Evolutionary conservation across 1,140 invertebrate species (phyloP), one percentile per base, ranked within the genome.

Genomic region (Procambarus clarkii): DNA sequence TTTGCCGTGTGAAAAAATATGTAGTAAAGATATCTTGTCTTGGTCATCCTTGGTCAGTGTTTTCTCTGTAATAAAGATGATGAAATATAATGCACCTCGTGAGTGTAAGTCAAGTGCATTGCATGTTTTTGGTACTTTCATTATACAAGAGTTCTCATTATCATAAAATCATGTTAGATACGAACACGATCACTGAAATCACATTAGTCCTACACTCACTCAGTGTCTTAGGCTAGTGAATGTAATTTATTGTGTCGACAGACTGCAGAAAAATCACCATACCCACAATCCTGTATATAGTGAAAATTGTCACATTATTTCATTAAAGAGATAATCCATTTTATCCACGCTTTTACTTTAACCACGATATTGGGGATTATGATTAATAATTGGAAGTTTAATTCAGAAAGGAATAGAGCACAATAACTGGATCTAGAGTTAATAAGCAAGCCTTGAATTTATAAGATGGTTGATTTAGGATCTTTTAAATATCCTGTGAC

Each of bases 301-400:
- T 74, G 69, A 74, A 74, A 34, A n/a, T 74, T 74, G 69, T 74
- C 69, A 74, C 69, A 74, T 74, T 34, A 74, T 74, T 74, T 74
- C 69, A 74, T 74, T 74, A 74, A 74, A 74, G 69, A 74, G 69
- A 74, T 74, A 34, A 74, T 34, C 69, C 69, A 74, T 74, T 74
- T 74, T 74, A 74, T 74, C 21, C 21, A 34, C 0, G n/a, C 34
- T 4, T 4, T 64, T 74, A 24, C 24, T 74, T 74, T 74, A 21
- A 74, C 69, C 69, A 74, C 34, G n/a, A 7, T 74, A 74, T 54
- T 54, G 50, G 13, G 8, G 50, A 34, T 34, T 34, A 34, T 34
- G 34, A 34, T 34, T 34, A 34, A 34, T 34, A 34, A 34, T 34
- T 34, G 34, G 34, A 34, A 34, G 34, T 34, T 34, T 34, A 34